phyloP scores from a whole-genome alignment of 92 coral and sea anemone species.

The Galaxea fascicularis region DNA sequence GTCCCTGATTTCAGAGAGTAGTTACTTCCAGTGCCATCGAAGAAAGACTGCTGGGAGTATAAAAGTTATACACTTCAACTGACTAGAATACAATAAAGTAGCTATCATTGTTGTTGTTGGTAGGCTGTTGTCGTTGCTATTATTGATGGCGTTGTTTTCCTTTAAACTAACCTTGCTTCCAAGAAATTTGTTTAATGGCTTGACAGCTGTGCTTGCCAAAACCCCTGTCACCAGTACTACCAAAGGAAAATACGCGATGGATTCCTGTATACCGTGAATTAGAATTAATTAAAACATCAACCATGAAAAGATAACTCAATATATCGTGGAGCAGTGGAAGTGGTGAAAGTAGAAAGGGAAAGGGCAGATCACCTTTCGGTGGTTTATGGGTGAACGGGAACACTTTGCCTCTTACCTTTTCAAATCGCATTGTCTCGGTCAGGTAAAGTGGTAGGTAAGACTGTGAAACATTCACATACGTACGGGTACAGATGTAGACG shows the following conservation, averaged over 20 bases:
- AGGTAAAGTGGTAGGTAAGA: conserved; percentile 85
- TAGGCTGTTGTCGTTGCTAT: not conserved
- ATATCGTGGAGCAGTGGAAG: no score
- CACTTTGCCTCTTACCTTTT: conserved; percentile 61
- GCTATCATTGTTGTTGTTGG: not conserved
- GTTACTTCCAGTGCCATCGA: not conserved
- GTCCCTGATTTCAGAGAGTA: no score
- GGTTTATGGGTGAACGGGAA: not conserved
- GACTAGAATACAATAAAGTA: no score
- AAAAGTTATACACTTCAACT: no score
- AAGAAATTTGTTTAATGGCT: conserved; percentile 68
- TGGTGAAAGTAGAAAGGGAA: not conserved
- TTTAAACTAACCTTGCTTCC: conserved; percentile 74
- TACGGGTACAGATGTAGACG: conserved; percentile 81
- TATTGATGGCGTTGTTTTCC: not conserved
- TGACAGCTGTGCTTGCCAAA: conserved; percentile 73
- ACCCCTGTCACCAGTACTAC: conserved; percentile 88
- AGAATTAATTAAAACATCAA: no score
- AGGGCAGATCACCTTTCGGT: not conserved
- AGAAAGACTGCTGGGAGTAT: not conserved
- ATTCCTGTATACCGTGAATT: conserved; percentile 59
- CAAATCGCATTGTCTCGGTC: conserved; percentile 85
- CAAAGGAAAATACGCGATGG: conserved; percentile 91
- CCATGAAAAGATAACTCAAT: no score
- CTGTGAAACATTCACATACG: conserved; percentile 85